Evolutionary conservation across 2,797 vertebrate species (phyloP).

Genomic region (Peromyscus aztecus): DNA sequence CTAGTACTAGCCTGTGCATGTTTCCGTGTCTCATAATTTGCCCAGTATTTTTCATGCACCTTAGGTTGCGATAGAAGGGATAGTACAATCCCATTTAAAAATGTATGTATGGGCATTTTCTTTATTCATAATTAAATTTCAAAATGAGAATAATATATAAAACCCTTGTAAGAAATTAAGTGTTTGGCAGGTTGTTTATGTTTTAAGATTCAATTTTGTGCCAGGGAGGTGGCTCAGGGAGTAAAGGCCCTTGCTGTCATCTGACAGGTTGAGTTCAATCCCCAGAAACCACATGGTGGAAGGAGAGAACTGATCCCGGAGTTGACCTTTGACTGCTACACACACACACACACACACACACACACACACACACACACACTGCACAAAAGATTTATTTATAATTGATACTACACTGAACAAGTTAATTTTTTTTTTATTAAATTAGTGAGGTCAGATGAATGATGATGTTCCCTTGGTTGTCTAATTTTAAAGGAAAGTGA

Average conservation of each 20-base stretch:
- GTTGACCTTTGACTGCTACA: background rate
- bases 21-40: background rate
- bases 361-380: background rate
- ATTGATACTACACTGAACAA: background rate
- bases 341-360: background rate
- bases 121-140: background rate
- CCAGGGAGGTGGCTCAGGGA: too few relatives aligned
- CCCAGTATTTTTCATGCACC: background rate
- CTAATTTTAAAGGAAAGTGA: background rate
- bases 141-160: slow-evolving; percentile 44
- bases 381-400: background rate
- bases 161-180: slow-evolving; percentile 27
- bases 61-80: slow-evolving; percentile 8
- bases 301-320: background rate
- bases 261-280: background rate
- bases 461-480: background rate
- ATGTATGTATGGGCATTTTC: background rate
- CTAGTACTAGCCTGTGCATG: background rate
- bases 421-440: slow-evolving; percentile 28
- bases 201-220: slow-evolving; percentile 6
- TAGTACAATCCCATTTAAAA: background rate
- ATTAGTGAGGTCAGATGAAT: background rate
- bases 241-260: background rate
- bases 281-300: background rate
- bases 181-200: background rate